phyloP scores from a whole-genome alignment of 2,888 invertebrate species.

The Bombylius major region DNA sequence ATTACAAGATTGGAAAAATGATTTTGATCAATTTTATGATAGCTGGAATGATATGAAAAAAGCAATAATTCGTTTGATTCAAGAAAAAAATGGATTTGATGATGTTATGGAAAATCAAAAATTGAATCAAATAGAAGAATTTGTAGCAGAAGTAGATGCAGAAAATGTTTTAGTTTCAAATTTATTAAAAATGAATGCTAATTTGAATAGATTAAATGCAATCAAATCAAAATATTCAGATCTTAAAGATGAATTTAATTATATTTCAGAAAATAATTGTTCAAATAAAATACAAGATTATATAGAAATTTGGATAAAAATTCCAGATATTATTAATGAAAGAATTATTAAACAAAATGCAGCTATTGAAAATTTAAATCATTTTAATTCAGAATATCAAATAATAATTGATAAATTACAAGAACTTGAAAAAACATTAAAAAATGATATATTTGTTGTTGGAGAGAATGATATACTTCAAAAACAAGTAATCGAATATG shows the following conservation, averaged over 20 bases:
- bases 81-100: constrained; percentile 41
- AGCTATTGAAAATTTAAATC: constrained; percentile 34
- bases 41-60: constrained; percentile 36
- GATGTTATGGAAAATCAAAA: constrained; percentile 32
- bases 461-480: constrained; percentile 21
- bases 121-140: constrained; percentile 21
- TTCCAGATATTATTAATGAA: constrained; percentile 30
- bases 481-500: constrained; percentile 12
- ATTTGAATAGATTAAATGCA: constrained; percentile 26
- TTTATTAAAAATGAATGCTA: constrained; percentile 27
- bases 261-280: constrained; percentile 18
- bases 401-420: constrained; percentile 20
- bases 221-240: constrained; percentile 25
- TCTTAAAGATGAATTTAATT: constrained; percentile 21
- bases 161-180: constrained; percentile 26
- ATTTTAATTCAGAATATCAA: constrained; percentile 32
- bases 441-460: constrained; percentile 14
- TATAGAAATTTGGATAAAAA: constrained; percentile 27
- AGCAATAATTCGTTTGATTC: constrained; percentile 28
- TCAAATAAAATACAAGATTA: constrained; percentile 21
- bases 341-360: constrained; percentile 34
- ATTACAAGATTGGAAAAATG: constrained; percentile 30
- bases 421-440: constrained; percentile 14
- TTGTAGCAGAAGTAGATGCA: constrained; percentile 19
- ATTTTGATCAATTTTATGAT: constrained; percentile 33